Conservation (phyloP, 2,113 vertebrate species). For the Cyanistes caeruleus region DNA sequence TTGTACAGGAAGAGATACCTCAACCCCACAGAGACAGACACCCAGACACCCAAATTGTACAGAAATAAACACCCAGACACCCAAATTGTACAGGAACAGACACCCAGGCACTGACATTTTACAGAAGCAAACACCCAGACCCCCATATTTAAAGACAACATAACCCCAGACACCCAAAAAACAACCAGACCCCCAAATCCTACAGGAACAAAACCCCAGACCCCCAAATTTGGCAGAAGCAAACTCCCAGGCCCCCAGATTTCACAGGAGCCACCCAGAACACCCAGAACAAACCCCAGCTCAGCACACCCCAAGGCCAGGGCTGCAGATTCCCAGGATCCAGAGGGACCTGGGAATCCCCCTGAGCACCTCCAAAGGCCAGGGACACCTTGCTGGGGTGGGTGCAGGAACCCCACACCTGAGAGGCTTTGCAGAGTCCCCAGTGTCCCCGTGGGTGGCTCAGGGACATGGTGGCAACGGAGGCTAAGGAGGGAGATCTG, state of each 20-base stretch:
- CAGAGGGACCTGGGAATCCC: not conserved
- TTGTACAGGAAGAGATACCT: not conserved
- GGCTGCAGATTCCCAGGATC: not conserved
- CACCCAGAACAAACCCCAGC: not conserved
- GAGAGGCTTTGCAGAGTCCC: not conserved
- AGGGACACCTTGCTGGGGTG: not conserved
- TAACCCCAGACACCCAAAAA: not conserved
- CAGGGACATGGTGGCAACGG: not conserved
- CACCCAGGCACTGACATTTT: not conserved
- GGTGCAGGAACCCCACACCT: not conserved
- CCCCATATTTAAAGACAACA: no score
- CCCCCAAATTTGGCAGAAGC: not conserved
- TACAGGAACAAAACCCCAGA: not conserved
- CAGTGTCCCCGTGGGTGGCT: not conserved
- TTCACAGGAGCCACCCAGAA: not conserved
- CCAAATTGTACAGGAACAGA: rapidly evolving
- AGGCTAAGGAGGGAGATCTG: not conserved
- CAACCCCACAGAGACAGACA: not conserved
- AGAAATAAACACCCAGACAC: not conserved
- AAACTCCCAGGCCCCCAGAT: not conserved
- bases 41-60: not conserved
- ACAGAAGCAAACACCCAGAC: not conserved
- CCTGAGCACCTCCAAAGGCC: not conserved
- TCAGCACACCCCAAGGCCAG: not conserved
- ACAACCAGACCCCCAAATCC: not conserved